A percentile compares a stretch with the other conserved stretches of the same genome.
Evolutionary conservation across 2,797 vertebrate species (phyloP).

Genomic region (Adelosebastes latens): DNA sequence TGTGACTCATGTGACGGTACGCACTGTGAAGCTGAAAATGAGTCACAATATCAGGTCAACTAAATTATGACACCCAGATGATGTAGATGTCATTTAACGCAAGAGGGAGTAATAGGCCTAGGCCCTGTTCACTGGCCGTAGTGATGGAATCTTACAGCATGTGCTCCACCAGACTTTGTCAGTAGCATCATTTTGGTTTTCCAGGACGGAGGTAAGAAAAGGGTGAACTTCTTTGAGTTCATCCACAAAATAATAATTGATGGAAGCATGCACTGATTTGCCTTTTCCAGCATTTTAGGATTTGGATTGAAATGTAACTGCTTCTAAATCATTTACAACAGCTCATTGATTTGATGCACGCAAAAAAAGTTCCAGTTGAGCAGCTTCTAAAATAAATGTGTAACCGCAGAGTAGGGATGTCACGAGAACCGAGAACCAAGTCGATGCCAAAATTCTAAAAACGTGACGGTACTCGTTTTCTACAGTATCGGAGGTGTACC

Average conservation of each 20-base stretch:
- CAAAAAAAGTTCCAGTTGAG: neutral
- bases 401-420: neutral
- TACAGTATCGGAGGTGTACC: too few relatives aligned
- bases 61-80: neutral
- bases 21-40: neutral
- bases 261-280: neutral
- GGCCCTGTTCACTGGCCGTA: neutral
- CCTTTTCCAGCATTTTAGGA: neutral
- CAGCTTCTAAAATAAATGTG: neutral
- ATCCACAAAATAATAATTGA: neutral
- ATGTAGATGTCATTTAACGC: neutral
- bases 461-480: too few relatives aligned
- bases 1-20: neutral
- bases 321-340: neutral
- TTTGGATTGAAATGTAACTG: neutral
- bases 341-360: neutral
- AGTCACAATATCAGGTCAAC: neutral
- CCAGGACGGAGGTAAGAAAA: neutral
- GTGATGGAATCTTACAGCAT: neutral
- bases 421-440: too few relatives aligned
- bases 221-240: neutral
- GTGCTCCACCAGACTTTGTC: neutral
- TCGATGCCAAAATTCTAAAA: too few relatives aligned
- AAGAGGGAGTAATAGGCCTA: neutral
- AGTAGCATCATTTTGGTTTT: neutral